Conservation (phyloP, 2,797 vertebrate species). For the Nasua narica region DNA sequence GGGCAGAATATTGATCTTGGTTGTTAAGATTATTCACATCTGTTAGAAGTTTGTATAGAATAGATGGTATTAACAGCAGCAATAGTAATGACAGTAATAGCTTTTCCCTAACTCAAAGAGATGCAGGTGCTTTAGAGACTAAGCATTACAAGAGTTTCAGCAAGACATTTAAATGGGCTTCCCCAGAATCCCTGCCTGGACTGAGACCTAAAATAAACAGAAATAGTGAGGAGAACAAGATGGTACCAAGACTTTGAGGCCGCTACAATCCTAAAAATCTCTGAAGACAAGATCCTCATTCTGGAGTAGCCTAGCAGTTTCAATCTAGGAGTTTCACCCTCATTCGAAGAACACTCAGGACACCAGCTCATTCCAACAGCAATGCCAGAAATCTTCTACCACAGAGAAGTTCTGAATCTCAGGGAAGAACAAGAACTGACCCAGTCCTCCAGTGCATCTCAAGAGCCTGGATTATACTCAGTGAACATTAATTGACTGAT, state of each 20-base stretch:
- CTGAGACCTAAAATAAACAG: slow-evolving; percentile 17
- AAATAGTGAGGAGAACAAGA: background rate
- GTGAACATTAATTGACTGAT: background rate
- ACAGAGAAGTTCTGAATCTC: background rate
- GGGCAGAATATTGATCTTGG: background rate
- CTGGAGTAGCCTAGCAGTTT: background rate
- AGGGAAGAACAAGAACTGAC: background rate
- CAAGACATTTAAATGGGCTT: background rate
- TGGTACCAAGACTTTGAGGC: background rate
- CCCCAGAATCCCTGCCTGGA: background rate
- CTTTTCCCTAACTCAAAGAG: background rate
- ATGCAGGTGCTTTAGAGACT: background rate
- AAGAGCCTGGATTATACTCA: background rate
- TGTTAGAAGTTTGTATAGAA: background rate
- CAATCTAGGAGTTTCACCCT: background rate
- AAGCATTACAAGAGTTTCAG: background rate
- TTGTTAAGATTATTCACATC: slow-evolving; percentile 10
- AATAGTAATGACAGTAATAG: background rate
- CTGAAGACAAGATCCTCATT: background rate
- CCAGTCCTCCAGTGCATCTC: background rate
- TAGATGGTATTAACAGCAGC: background rate
- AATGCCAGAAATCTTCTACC: background rate
- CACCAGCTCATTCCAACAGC: background rate
- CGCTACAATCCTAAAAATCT: background rate
- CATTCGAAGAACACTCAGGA: background rate